Evolutionary conservation across 2,888 invertebrate genomes (phyloP), one percentile per base, ranked within the genome.

Genomic region (Heliothis peltigera): DNA sequence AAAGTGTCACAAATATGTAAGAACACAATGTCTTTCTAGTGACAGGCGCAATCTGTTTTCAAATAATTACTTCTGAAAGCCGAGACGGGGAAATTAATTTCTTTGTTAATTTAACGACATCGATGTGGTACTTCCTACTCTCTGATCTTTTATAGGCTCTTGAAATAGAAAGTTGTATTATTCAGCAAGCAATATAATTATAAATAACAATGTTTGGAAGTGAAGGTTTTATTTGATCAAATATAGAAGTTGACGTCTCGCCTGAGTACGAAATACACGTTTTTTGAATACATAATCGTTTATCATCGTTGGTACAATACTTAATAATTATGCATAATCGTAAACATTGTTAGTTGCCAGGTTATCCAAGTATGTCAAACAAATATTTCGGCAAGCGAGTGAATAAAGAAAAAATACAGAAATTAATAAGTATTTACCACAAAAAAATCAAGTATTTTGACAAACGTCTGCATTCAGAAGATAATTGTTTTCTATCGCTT

Each of bases 51-150:
- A 92, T 92, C 92, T 92, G 91, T 92, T 91, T 91, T 91, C 91
- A 88, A 92, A 92, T 92, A 92, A 92, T 92, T 92, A 92, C 91
- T 91, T 88, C 84, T 89, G 91, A 92, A 91, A 92, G 91, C 91
- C 85, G 89, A 91, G 91, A 88, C 89, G 89, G 86, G 85, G 84
- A 90, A 91, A 91, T 92, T 92, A 92, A 92, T 91, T 92, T 92
- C 89, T 91, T 91, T 91, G 91, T 91, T 89, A 85, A 87, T 88
- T 83, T 82, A 86, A 87, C 85, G 85, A 86, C 86, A 87, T 87
- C 86, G 83, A 86, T 87, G 86, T 80, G 84, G 77, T 76, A 73
- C 35, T 57, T 39, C 67, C 39, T 74, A 64, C 70, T 82, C 79
- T 79, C 70, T 77, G 65, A 70, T 81, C 55, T 67, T 71, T 79